A percentile compares a stretch with the other conserved stretches of the same genome.
These are phyloP conservation scores for Leptatherina wallacei DNA, from an alignment of 2,797 vertebrate species.

Conservation along the genomic window DNA sequence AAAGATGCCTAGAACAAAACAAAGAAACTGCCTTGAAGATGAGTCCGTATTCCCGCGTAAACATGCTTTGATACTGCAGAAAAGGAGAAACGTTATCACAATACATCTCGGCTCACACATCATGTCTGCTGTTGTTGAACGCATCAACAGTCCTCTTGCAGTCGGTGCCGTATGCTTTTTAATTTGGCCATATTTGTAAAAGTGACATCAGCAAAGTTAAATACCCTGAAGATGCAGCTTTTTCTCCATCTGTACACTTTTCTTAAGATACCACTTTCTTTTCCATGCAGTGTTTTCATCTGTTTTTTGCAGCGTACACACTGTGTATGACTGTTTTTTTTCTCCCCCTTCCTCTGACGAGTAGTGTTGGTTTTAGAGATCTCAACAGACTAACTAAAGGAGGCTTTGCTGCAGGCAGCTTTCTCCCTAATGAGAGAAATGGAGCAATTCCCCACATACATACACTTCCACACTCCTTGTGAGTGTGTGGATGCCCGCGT, in stretches of 20 bases:
- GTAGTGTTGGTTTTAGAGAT: conserved; percentile 74
- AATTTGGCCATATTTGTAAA: not conserved
- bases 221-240: conserved; percentile 18
- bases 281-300: conserved; percentile 28
- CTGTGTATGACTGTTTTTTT: conserved; percentile 28
- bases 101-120: not conserved
- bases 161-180: not conserved
- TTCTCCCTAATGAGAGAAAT: conserved; percentile 80
- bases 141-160: not conserved
- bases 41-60: not conserved
- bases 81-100: not conserved
- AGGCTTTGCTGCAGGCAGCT: conserved; percentile 75
- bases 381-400: conserved; percentile 70
- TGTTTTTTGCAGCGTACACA: conserved; percentile 19
- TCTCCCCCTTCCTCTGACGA: conserved; percentile 39
- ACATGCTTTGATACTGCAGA: not conserved
- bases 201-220: conserved; percentile 12
- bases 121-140: not conserved
- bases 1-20: not conserved
- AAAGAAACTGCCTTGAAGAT: not conserved
- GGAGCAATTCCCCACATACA: conserved; percentile 51
- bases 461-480: conserved; percentile 18
- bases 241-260: not conserved
- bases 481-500: conserved; percentile 19
- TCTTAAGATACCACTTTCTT: conserved; percentile 12